Evolutionary conservation across 2,113 vertebrate species (phyloP), one percentile per base, ranked within the genome.

Genomic region (Emydura subglobosa): DNA sequence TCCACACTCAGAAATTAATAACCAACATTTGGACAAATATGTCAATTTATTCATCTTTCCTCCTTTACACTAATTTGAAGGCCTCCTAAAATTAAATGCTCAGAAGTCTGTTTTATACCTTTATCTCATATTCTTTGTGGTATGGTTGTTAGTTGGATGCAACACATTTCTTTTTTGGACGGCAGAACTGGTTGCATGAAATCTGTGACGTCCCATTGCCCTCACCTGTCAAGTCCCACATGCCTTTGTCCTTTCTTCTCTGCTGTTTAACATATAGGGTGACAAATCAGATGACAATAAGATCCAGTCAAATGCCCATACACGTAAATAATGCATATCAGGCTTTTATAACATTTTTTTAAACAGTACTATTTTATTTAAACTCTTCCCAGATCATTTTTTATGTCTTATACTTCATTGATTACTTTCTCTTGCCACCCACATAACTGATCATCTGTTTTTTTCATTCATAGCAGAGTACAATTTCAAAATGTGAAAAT

Each of bases 341-440:
- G 17, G 54, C 88, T 95, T 81, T 81, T n/a, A 92, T 57, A 31
- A 65, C 19, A 1, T 5, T 0, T 24, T 80, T 68, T 82, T 92
- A 34, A 86, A 49, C 49, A 42, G 29, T 72, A 72, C 44, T 74
- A 19, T 76, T 85, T 85, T 59, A 51, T 89, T 78, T 78, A 5
- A 44, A 47, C 13, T 16, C 61, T 5, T 74, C 94, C 17, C 50
- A 82, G 78, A 96, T 91, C 97, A 96, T 90, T 96, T 97, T 96
- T 61, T 95, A 1, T 97, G 97, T 96, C 88, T 95, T 5, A 3
- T 88, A 44, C 5, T 5, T 88, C 49, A 57, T 76, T 72, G 88
- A 65, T 79, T 61, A 47, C 53, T 94, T 96, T 61, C 83, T 34
- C 53, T 1, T 39, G 11, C 61, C 91, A 44, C 79, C 80, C 76